These are phyloP conservation scores for Ips typographus DNA, from an alignment of 1,140 invertebrate genomes.

Conservation along the genomic window DNA sequence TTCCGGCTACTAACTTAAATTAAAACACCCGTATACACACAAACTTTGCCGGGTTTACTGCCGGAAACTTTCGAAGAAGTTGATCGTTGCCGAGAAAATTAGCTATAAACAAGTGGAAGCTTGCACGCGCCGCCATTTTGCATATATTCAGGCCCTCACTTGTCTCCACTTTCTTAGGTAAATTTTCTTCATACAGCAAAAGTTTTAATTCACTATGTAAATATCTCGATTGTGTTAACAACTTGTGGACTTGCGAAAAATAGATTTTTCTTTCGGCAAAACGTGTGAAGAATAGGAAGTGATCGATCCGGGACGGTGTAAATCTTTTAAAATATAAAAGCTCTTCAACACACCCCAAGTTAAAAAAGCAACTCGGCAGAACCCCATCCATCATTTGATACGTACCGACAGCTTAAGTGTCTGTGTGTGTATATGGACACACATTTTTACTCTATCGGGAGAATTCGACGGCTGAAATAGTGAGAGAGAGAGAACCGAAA, in stretches of 20 bases:
- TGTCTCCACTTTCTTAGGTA: no score
- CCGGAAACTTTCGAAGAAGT: constrained; percentile 2
- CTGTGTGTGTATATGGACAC: constrained; percentile 30
- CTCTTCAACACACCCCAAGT: constrained; percentile 6
- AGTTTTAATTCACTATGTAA: no score
- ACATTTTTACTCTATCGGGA: constrained; percentile 25
- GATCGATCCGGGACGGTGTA: background rate
- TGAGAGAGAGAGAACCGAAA: constrained; percentile 4
- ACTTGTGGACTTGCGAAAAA: no score
- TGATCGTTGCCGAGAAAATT: constrained; percentile 9
- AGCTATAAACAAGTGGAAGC: constrained; percentile 12
- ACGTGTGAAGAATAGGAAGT: no score
- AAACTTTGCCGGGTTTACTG: constrained; percentile 1
- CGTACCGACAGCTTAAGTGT: constrained; percentile 36
- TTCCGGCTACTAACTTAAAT: background rate
- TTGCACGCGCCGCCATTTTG: constrained; percentile 9
- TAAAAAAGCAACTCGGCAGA: constrained; percentile 25
- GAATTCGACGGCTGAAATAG: constrained; percentile 21
- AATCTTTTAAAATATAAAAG: constrained; percentile 30
- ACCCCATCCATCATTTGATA: constrained; percentile 30
- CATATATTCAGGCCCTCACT: background rate
- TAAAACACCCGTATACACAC: constrained; percentile 8
- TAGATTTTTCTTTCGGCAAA: no score
- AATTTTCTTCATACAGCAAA: no score
- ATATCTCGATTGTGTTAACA: no score